phyloP scores from a whole-genome alignment of 2,888 invertebrate genomes.

The Thymelicus sylvestris region DNA sequence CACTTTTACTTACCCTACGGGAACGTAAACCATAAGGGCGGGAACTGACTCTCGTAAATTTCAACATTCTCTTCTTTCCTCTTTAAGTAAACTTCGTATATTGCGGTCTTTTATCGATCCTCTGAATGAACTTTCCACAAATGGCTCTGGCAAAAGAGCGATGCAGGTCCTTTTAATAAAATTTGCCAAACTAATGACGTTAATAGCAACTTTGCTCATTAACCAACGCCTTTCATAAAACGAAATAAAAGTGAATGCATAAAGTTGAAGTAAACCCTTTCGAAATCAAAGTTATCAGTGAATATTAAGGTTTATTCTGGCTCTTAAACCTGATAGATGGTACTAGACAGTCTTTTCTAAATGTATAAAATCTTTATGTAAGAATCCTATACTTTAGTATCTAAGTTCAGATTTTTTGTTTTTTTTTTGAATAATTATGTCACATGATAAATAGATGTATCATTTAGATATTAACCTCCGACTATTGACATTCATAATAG shows the following conservation, averaged over 20 bases:
- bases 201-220: conserved; percentile 22
- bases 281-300: background rate
- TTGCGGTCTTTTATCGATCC: conserved; percentile 3
- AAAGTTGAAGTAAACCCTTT: background rate
- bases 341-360: too few relatives aligned
- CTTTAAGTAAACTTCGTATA: conserved; percentile 2
- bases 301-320: background rate
- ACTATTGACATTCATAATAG: too few relatives aligned
- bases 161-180: conserved; percentile 21
- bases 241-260: background rate
- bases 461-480: too few relatives aligned
- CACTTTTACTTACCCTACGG: background rate
- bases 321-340: background rate
- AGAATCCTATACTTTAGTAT: too few relatives aligned
- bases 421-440: too few relatives aligned
- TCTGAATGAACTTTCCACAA: conserved; percentile 11
- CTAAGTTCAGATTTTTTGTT: too few relatives aligned
- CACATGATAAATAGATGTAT: too few relatives aligned
- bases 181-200: conserved; percentile 15
- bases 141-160: conserved; percentile 3
- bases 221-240: conserved; percentile 13
- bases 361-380: too few relatives aligned
- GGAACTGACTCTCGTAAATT: conserved; percentile 4
- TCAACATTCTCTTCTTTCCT: background rate
- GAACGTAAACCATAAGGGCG: background rate